Conservation (phyloP, 1,140 invertebrate species). For the Sinonovacula constricta region DNA sequence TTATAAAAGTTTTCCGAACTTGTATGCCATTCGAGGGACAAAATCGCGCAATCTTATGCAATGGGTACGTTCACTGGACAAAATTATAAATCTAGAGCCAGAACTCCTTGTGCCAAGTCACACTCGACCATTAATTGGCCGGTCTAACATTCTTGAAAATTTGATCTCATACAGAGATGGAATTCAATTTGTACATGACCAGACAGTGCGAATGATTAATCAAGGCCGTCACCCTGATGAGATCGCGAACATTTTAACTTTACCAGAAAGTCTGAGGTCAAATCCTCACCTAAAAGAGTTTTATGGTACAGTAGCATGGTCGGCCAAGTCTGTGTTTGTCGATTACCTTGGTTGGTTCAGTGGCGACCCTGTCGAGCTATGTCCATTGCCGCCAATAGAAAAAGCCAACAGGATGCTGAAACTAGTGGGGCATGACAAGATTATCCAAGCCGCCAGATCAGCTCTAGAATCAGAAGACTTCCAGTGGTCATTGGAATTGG, state of each 20-base stretch:
- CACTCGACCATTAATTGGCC: conserved; percentile 64
- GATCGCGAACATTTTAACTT: conserved; percentile 56
- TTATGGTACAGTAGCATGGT: conserved; percentile 71
- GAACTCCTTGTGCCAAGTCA: conserved; percentile 68
- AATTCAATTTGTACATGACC: conserved; percentile 70
- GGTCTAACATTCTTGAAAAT: conserved; percentile 49
- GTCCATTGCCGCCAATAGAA: conserved; percentile 60
- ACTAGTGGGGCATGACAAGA: conserved; percentile 58
- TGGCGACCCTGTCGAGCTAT: conserved; percentile 66
- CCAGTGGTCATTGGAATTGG: conserved; percentile 69
- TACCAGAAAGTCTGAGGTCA: conserved; percentile 55
- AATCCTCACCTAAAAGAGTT: conserved; percentile 65
- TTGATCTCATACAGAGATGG: conserved; percentile 67
- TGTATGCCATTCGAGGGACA: conserved; percentile 73
- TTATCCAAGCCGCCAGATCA: conserved; percentile 54
- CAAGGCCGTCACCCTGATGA: conserved; percentile 62
- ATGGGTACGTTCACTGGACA: conserved; percentile 67
- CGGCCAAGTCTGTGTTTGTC: conserved; percentile 65
- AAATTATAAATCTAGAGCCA: conserved; percentile 62
- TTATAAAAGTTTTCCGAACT: conserved; percentile 71
- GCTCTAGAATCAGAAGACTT: conserved; percentile 62
- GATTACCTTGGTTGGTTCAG: conserved; percentile 71
- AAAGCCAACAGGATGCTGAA: conserved; percentile 58
- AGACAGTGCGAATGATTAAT: conserved; percentile 67
- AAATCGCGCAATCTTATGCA: conserved; percentile 57